Percentiles rank a stretch among this genome's conserved stretches.
phyloP scores from a whole-genome alignment of 2,113 vertebrate genomes.

The Serilophus lunatus region DNA sequence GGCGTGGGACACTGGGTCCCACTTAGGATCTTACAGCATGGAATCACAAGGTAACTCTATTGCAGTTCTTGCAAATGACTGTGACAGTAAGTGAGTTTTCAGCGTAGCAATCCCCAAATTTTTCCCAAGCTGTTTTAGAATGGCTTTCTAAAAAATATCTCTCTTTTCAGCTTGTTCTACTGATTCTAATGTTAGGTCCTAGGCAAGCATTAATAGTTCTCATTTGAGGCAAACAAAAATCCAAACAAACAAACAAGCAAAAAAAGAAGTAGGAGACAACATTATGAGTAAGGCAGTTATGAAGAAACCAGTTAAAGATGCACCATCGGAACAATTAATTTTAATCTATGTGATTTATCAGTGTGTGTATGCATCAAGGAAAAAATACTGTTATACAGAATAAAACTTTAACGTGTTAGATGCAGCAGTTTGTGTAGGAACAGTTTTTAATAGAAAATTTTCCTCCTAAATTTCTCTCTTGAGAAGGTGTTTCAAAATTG shows the following conservation, averaged over 20 bases:
- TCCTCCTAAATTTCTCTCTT: background rate
- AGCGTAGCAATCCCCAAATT: background rate
- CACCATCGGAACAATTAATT: background rate
- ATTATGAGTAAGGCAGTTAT: too few relatives aligned
- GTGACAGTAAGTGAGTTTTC: background rate
- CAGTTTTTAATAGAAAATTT: slow-evolving; percentile 16
- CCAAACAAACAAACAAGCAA: too few relatives aligned
- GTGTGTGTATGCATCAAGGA: background rate
- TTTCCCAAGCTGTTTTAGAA: background rate
- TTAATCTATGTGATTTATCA: background rate
- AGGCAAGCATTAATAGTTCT: background rate
- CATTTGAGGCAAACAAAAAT: background rate
- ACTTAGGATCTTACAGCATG: background rate
- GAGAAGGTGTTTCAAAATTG: slow-evolving; percentile 29
- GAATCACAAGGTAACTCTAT: background rate
- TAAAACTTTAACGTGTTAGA: background rate
- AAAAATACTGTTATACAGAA: background rate
- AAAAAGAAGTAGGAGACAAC: too few relatives aligned
- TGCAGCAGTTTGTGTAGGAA: background rate
- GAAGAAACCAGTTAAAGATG: background rate
- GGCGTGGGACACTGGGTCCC: rapidly evolving
- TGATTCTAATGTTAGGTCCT: background rate
- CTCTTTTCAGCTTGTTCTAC: background rate
- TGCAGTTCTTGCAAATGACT: background rate
- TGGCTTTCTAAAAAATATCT: background rate